Base-by-base conservation (phyloP, 1,140 invertebrate species). In the Venustaconcha ellipsiformis region DNA sequence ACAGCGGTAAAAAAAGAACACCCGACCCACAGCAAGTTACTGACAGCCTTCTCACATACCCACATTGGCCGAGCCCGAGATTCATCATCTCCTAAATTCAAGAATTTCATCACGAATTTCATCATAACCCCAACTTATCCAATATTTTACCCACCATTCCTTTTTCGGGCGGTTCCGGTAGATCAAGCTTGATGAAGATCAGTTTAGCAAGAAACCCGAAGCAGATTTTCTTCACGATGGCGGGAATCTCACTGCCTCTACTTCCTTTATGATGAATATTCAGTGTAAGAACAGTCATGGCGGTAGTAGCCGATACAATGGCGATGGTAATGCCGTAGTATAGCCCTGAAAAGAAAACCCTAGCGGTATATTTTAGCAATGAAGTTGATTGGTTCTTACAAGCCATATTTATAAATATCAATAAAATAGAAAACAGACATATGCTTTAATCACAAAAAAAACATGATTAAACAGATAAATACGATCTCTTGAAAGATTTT, bases 321-420 rank as follows among this genome's bases (percentile, higher is more conserved):
- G 95, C 96, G 80, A 97, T 97, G 82, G 95, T 96, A 1, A 96
- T 95, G 26, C 96, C 96, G 84, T 97, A 97, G 88, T 97, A 97
- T 74, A 97, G 90, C 90, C 95, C 95, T 96, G 83, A 26, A 82
- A 81, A 68, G 37, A 74, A 57, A 63, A 64, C 12, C 17, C 26
- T 11, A 14, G 23, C 18, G 18, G 18, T 23, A n/a, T n/a, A 18
- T 60, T 17, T 0, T 72, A 23, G 8, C 23, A 20, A 26, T 63
- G 23, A 60, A 15, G 6, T 55, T 26, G 14, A 67, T 5, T 18
- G n/a, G 63, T 57, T 20, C 20, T 23, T 55, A 56, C 26, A 17
- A 70, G 4, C 26, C 6, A 48, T 37, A 65, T 26, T 48, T 55
- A 72, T 26, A 74, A 20, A 74, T 64, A 74, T 57, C 23, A 20